Conservation (phyloP, 1,140 invertebrate species). For the Meloidogyne exigua region DNA sequence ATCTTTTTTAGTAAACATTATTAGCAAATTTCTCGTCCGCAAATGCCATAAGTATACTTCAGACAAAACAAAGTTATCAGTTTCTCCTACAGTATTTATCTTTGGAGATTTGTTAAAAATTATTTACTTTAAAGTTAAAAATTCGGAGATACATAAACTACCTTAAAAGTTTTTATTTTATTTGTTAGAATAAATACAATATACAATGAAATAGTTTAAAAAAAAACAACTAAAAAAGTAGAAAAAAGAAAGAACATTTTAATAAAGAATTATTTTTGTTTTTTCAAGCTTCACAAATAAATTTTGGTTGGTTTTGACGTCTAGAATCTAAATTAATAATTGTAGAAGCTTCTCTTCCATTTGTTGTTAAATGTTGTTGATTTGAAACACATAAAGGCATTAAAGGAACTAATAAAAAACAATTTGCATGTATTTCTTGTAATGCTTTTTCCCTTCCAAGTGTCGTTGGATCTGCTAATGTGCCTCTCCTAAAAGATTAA, state of each 20-base stretch:
- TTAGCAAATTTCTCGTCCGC: no score
- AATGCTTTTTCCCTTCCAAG: conserved; percentile 50
- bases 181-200: no score
- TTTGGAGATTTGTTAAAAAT: no score
- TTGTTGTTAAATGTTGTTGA: conserved; percentile 22
- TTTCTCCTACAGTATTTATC: no score
- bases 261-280: not conserved
- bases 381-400: conserved; percentile 57
- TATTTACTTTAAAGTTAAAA: no score
- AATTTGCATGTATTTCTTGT: conserved; percentile 61
- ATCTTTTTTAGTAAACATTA: no score
- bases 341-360: not conserved
- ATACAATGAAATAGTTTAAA: no score
- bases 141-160: no score
- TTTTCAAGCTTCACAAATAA: not conserved
- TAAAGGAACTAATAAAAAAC: conserved; percentile 61
- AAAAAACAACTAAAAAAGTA: not conserved
- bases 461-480: conserved; percentile 60
- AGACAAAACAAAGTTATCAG: no score
- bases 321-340: not conserved
- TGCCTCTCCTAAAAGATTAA: conserved; percentile 50
- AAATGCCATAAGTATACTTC: no score
- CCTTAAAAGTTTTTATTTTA: no score
- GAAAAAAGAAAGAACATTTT: conserved; percentile 3
- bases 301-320: not conserved